Conservation (phyloP, 2,888 invertebrate species). For the Argyresthia goedartella region DNA sequence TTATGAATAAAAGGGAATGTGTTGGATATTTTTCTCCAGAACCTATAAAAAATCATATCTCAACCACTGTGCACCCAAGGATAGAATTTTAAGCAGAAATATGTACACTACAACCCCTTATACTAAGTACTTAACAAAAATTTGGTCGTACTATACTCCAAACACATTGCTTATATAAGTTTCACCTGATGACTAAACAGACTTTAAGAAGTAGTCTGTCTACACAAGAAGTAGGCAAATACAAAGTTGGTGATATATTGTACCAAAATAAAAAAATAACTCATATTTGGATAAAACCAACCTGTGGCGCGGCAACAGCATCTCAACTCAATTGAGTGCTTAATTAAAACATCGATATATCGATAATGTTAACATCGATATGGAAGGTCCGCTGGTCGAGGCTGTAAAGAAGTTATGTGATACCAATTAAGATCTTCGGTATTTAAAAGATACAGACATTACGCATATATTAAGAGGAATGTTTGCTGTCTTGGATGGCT, state of each 20-base stretch:
- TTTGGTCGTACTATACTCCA: no score
- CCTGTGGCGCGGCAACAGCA: conserved; percentile 8
- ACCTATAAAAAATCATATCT: no score
- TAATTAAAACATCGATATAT: conserved; percentile 2
- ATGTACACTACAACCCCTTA: no score
- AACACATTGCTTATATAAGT: no score
- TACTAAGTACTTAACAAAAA: no score
- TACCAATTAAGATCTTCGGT: conserved; percentile 4
- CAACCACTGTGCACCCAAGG: no score
- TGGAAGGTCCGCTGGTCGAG: background rate
- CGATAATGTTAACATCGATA: conserved; percentile 1
- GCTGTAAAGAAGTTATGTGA: conserved; percentile 3
- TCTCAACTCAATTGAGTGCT: conserved; percentile 7
- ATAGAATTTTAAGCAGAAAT: no score
- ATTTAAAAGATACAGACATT: conserved; percentile 5
- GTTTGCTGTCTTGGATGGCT: background rate
- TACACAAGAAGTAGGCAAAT: background rate
- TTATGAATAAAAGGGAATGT: no score
- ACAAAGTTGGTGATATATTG: background rate
- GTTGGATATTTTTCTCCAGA: no score
- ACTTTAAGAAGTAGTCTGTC: background rate
- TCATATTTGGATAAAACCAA: conserved; percentile 5
- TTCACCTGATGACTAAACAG: background rate
- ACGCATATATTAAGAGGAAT: conserved; percentile 2
- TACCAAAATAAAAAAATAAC: background rate